phyloP scores from a whole-genome alignment of 2,797 vertebrate genomes.

The Denticeps clupeoides region DNA sequence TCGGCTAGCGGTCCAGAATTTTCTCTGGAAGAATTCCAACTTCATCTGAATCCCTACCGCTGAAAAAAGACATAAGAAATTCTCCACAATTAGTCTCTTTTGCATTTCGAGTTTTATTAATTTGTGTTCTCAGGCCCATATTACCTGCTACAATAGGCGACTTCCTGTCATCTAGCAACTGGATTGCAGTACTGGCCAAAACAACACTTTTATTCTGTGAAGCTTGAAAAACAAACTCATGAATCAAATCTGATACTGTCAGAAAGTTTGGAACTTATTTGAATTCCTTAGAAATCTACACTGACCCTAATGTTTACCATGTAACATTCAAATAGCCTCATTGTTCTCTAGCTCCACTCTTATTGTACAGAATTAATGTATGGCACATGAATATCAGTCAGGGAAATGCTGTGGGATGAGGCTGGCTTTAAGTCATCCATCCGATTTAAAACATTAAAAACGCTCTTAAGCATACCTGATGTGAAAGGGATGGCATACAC shows the following conservation, averaged over 20 bases:
- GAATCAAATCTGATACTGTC: no score
- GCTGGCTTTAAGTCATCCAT: no score
- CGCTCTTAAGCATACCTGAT: conserved; percentile 60
- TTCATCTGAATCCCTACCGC: conserved; percentile 99
- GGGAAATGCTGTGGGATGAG: no score
- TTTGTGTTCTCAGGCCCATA: not conserved
- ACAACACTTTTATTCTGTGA: conserved; percentile 89
- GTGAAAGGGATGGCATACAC: conserved; percentile 92
- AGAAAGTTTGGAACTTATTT: no score
- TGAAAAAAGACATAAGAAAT: conserved; percentile 29
- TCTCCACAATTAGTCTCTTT: not conserved
- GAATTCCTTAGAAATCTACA: no score
- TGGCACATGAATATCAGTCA: no score
- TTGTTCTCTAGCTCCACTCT: no score
- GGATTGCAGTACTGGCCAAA: conserved; percentile 90
- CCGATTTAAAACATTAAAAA: no score
- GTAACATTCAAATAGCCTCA: no score
- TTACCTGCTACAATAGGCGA: conserved; percentile 93
- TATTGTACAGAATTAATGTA: no score
- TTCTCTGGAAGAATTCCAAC: conserved; percentile 95
- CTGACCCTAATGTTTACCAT: no score
- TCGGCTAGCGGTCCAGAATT: conserved; percentile 97
- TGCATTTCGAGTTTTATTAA: not conserved
- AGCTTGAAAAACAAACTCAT: conserved; percentile 60
- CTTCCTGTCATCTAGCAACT: conserved; percentile 88